Evolutionary conservation across 2,888 invertebrate species (phyloP), one percentile per base, ranked within the genome.

Genomic region (Lagria hirta): DNA sequence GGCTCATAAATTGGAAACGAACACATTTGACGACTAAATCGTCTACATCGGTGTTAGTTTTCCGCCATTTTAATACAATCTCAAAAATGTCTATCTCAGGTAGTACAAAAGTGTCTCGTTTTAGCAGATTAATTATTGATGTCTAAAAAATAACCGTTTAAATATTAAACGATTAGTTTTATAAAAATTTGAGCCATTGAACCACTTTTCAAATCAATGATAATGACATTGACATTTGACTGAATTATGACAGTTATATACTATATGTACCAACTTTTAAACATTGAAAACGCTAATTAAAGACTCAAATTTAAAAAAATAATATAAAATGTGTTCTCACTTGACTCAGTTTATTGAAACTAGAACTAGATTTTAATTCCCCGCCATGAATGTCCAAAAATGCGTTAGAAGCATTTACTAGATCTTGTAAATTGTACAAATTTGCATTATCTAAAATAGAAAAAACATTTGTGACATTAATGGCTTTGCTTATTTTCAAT

Each of bases 21-120:
- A 29, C 16, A 16, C 29, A 29, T n/a, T 16, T 4, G 3, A 29
- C 8, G 4, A 29, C 29, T 13, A 16, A n/a, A 16, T 29, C 3
- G 6, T 15, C 29, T 4, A 16, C 29, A 6, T 29, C 16, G 8
- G 3, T 16, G 13, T 29, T 29, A 6, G 8, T 11, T 16, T 15
- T 3, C 4, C 29, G 18, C 29, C 29, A 29, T 6, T 29, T 15
- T 5, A 18, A n/a, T 4, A 16, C 17, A 4, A n/a, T 3, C 3
- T 29, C 8, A 16, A 29, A 29, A 16, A 29, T 29, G 8, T 15
- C 29, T 8, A 29, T 29, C 18, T 29, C 29, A 2, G 17, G 29
- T 8, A 3, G 10, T 17, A 2, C 5, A 16, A 29, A 29, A 3
- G 29, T 4, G 11, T 29, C 16, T 29, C 29, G 16, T 29, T 29